phyloP scores from a whole-genome alignment of 2,113 vertebrate genomes.

The Carassius gibelio region DNA sequence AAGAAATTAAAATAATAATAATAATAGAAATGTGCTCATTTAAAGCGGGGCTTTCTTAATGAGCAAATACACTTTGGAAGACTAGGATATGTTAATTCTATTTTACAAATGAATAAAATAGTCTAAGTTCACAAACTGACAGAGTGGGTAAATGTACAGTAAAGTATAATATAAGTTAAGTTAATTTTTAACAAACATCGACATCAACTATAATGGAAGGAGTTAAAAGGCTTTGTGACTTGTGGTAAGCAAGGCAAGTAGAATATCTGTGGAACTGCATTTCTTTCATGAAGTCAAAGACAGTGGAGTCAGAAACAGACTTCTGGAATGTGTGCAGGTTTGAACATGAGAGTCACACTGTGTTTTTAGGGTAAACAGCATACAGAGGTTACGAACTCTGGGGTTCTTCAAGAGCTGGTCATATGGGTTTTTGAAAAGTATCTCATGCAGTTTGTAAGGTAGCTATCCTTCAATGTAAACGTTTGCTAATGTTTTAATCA shows the following conservation, averaged over 20 bases:
- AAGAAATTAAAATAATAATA: neutral
- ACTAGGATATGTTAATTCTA: constrained; percentile 53
- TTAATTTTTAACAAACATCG: neutral
- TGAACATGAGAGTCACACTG: neutral
- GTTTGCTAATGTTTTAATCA: too few species aligned
- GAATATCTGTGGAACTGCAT: neutral
- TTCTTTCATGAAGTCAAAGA: neutral
- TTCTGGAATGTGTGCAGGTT: neutral
- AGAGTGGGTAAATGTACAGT: constrained; percentile 23
- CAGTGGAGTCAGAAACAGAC: too few species aligned
- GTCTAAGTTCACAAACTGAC: constrained; percentile 37
- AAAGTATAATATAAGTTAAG: neutral
- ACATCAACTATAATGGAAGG: neutral
- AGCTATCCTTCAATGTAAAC: too few species aligned
- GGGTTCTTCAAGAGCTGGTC: too few species aligned
- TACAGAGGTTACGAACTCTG: neutral
- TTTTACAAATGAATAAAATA: constrained; percentile 42
- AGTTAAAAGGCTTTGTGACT: constrained; percentile 25
- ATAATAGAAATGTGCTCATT: constrained; percentile 24
- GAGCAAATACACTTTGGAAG: constrained; percentile 51
- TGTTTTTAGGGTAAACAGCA: neutral
- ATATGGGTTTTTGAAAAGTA: too few species aligned
- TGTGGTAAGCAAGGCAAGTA: neutral
- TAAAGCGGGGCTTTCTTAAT: constrained; percentile 25
- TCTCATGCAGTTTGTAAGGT: too few species aligned